phyloP scores from a whole-genome alignment of 2,888 invertebrate genomes.

The Cryptus viduatorius region DNA sequence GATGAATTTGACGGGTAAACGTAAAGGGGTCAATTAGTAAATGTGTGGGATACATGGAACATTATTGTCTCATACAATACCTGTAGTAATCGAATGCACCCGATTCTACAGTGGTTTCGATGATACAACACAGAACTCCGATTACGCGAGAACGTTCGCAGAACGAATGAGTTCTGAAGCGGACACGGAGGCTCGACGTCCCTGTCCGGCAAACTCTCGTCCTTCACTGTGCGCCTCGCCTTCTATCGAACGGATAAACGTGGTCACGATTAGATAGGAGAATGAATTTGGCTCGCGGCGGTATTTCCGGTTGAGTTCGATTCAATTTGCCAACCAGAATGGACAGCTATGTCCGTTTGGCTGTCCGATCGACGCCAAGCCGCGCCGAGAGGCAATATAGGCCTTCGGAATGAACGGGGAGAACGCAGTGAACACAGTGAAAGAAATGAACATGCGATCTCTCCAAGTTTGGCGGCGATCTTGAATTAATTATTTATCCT shows the following conservation, averaged over 20 bases:
- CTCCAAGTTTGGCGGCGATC: neutral
- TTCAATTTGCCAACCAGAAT: constrained; percentile 78
- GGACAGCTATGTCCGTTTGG: constrained; percentile 63
- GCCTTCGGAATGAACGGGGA: neutral
- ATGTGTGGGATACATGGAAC: neutral
- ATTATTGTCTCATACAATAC: constrained; percentile 5
- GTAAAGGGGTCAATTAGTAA: neutral
- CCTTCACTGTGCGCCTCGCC: constrained; percentile 55
- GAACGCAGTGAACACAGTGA: constrained; percentile 12
- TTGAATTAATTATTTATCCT: neutral
- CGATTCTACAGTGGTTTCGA: constrained; percentile 24
- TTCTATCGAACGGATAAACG: constrained; percentile 75
- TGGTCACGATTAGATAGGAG: constrained; percentile 76
- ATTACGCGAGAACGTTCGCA: constrained; percentile 31
- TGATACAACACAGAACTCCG: constrained; percentile 25
- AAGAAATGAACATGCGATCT: constrained; percentile 22
- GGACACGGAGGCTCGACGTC: constrained; percentile 19
- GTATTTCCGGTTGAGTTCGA: constrained; percentile 76
- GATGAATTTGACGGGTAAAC: constrained; percentile 16
- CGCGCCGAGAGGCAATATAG: neutral
- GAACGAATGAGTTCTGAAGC: constrained; percentile 4
- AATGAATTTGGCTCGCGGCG: constrained; percentile 75
- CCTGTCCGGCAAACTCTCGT: constrained; percentile 26
- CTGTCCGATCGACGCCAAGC: constrained; percentile 61
- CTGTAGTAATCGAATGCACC: constrained; percentile 25